These are phyloP conservation scores for Rhopilema esculentum DNA, from an alignment of 30 jellyfish, hydroid and myxozoan species.

Conservation along the genomic window DNA sequence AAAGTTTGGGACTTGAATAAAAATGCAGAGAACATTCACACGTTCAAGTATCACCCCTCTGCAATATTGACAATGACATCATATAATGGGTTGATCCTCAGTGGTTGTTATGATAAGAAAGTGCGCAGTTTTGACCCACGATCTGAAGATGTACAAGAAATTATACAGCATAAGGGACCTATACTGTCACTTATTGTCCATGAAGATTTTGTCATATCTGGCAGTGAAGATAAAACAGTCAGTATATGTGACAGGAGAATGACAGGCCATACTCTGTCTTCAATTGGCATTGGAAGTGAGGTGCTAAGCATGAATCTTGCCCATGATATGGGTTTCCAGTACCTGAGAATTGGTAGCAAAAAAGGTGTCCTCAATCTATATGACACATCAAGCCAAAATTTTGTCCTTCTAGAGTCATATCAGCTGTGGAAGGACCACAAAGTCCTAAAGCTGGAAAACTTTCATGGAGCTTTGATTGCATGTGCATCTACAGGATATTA, in stretches of 20 bases:
- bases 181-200: conserved; percentile 67
- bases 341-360: conserved; percentile 85
- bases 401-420: conserved; percentile 72
- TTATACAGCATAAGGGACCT: conserved; percentile 80
- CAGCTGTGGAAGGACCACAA: conserved; percentile 74
- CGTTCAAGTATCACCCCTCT: conserved; percentile 88
- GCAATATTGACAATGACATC: conserved; percentile 62
- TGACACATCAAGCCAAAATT: conserved; percentile 73
- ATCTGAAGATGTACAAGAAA: conserved; percentile 57
- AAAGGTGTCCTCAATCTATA: conserved; percentile 66
- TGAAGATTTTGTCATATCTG: conserved; percentile 70
- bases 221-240: conserved; percentile 90
- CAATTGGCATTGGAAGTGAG: conserved; percentile 56
- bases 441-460: conserved; percentile 68
- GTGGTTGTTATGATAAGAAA: conserved; percentile 83
- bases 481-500: conserved; percentile 78
- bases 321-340: conserved; percentile 77
- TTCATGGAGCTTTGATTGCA: conserved; percentile 84
- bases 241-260: conserved; percentile 84
- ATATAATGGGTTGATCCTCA: conserved; percentile 57
- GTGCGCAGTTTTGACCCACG: conserved; percentile 89
- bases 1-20: conserved; percentile 80
- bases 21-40: conserved; percentile 39
- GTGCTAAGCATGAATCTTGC: conserved; percentile 78
- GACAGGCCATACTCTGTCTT: conserved; percentile 37